Base-by-base conservation (phyloP, 2,113 vertebrate species). In the Helogale parvula region DNA sequence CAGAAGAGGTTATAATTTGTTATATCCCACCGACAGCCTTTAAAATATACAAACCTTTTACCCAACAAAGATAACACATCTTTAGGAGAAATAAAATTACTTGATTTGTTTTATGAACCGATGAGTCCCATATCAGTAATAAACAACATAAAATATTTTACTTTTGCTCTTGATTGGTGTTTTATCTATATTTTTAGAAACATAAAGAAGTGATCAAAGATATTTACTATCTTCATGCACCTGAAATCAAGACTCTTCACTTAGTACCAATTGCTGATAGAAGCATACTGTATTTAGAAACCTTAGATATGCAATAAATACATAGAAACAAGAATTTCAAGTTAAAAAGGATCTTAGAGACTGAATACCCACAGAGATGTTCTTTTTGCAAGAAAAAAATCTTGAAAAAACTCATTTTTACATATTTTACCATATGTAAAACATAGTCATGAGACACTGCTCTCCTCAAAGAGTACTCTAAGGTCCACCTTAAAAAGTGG, bases 1-100 rank as follows among this genome's bases (percentile, higher is more conserved):
- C 14, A n/a, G 31, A 87, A 93, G 12, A 88, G 16, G 33, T 47
- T 93, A 76, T 21, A 79, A 31, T 45, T 90, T 84, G 9, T 90
- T 74, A 83, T 50, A 95, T 3, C 82, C 10, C 72, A 50, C 1
- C 72, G 57, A 96, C 41, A 91, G 4, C 3, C 35, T 95, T 93
- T 77, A 81, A 94, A 85, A 89, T 83, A 74, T 10, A 71, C 7
- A 88, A 80, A 69, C 2, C 0, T 69, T 92, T 68, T 91, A 15
- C 23, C 35, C 86, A 93, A 23, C 47, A 93, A 85, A 89, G 29
- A 88, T 52, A 76, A 60, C 6, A 38, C 2, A 6, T 60, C 16
- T 95, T 95, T 88, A 71, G 47, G n/a, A 90, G 11, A 66, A 66
- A 38, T 94, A 82, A 19, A 80, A 85, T 72, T 52, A 47, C 19